Percentiles rank a stretch among this genome's conserved stretches.
Evolutionary conservation across 2,888 invertebrate species (phyloP).

Genomic region (Lacanobia wlatinum): DNA sequence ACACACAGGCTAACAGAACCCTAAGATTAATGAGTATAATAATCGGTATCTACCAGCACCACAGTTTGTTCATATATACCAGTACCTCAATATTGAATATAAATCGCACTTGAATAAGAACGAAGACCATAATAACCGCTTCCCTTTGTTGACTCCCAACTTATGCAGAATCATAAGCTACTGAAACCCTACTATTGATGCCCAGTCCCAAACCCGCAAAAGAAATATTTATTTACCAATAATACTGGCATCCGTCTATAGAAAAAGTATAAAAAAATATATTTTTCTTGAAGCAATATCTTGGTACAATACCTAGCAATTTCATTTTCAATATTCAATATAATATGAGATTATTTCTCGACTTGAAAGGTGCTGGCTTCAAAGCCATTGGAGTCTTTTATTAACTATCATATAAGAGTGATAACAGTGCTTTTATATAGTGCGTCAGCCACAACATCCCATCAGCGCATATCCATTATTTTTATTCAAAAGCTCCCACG

Average conservation of each 20-base stretch:
- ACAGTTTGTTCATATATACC: background rate
- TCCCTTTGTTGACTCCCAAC: conserved; percentile 39
- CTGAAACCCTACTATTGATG: conserved; percentile 34
- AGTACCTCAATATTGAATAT: conserved; percentile 37
- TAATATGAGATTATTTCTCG: conserved; percentile 54
- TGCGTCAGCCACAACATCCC: conserved; percentile 54
- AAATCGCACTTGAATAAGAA: conserved; percentile 51
- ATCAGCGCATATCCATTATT: conserved; percentile 67
- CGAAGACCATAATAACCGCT: conserved; percentile 35
- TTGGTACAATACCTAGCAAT: conserved; percentile 57
- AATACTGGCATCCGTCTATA: conserved; percentile 55
- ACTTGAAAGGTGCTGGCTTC: conserved; percentile 20
- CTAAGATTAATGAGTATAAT: conserved; percentile 11
- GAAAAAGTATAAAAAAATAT: conserved; percentile 62
- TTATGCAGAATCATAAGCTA: conserved; percentile 52
- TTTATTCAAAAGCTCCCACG: conserved; percentile 66
- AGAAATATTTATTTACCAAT: conserved; percentile 61
- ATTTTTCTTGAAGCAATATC: conserved; percentile 56
- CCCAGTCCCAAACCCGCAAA: conserved; percentile 35
- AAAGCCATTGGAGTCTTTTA: conserved; percentile 41
- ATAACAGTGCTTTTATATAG: conserved; percentile 53
- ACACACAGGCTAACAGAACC: background rate
- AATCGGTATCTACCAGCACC: background rate
- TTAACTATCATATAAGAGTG: conserved; percentile 49
- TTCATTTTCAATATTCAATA: conserved; percentile 61